Evolutionary conservation across 2,888 invertebrate genomes (phyloP), one percentile per base, ranked within the genome.

Genomic region (Caenorhabditis afra): DNA sequence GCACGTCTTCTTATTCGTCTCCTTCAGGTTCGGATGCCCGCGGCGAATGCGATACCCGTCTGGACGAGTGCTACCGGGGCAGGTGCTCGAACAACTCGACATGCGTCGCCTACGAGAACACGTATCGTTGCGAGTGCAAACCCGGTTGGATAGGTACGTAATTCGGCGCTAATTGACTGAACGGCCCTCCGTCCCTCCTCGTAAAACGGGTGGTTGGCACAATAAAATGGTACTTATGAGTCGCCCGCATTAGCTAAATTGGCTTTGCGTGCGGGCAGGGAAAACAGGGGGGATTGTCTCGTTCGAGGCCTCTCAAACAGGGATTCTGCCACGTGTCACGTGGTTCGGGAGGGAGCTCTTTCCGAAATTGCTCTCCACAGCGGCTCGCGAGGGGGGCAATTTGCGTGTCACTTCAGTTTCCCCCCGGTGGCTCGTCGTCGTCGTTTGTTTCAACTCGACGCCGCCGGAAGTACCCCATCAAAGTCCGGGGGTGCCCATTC

Each of bases 11-110:
- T 7, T 29, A 7, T 29, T 29, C n/a, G 4, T 35, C 41, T 23
- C 16, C 62, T 66, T 20, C 76, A 88, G 88, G 84, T 53, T 83
- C 84, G 14, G 73, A 79, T 35, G 50, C 66, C 22, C 85, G 85
- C 22, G 87, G 85, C 16, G 70, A 66, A 22, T 89, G 89, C 78
- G 87, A 89, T 70, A 81, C 84, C 16, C 85, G 87, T 45, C 50
- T 89, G 29, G 87, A 89, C 61, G 81, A 86, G 53, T 89, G 89
- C 71, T 89, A 81, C 79, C 74, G 73, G 57, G 82, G 74, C 50
- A 82, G 86, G 8, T 89, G 89, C 53, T 52, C 82, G 58, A 85
- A 89, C 80, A 88, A 89, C 52, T 85, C 85, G 41, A 87, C 83
- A 16, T 89, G 89, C 59, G 47, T 84, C 18, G 62, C 88, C n/a